Base-by-base conservation (phyloP, 2,113 vertebrate species). In the Muntiacus muntjak region DNA sequence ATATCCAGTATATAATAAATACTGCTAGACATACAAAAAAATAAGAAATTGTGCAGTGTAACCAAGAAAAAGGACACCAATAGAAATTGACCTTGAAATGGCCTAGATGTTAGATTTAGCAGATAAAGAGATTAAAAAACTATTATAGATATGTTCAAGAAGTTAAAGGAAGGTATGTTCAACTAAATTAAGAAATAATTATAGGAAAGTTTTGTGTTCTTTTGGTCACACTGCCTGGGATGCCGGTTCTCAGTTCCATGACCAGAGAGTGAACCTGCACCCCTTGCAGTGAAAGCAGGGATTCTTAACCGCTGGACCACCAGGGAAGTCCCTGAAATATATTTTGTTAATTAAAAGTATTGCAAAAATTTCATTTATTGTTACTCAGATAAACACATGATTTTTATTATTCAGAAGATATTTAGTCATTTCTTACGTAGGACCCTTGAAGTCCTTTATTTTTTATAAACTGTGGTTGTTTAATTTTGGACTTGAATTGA, bases 81-180 rank as follows among this genome's bases (percentile, higher is more conserved):
- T 85, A 71, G 58, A 88, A 91, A 89, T 84, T 91, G 58, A 95
- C 36, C 2, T 91, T 87, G 78, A 84, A 76, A 89, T 93, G 58
- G 67, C 43, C 17, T 33, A 81, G n/a, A 25, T 81, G 26, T 43
- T 90, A 30, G 4, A 62, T 86, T 92, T 92, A 90, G 19, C 50
- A 95, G 62, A 33, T 83, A 78, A 81, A 89, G 81, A 96, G 7
- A 67, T 83, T 87, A 45, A 87, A 87, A 54, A 87, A 40, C 54
- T 92, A 74, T 76, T 94, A 81, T 10, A 91, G 64, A 50, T 55
- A 50, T 87, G 14, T 74, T 93, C 40, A 87, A 40, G 23, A 62
- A 94, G 54, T 93, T 90, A 91, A 94, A 96, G 88, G 17, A 89
- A 93, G 50, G 92, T 43, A 43, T 89, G 1, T 79, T 88, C 43